Conservation (phyloP, 2,113 vertebrate genomes). For the Lepisosteus osseus region DNA sequence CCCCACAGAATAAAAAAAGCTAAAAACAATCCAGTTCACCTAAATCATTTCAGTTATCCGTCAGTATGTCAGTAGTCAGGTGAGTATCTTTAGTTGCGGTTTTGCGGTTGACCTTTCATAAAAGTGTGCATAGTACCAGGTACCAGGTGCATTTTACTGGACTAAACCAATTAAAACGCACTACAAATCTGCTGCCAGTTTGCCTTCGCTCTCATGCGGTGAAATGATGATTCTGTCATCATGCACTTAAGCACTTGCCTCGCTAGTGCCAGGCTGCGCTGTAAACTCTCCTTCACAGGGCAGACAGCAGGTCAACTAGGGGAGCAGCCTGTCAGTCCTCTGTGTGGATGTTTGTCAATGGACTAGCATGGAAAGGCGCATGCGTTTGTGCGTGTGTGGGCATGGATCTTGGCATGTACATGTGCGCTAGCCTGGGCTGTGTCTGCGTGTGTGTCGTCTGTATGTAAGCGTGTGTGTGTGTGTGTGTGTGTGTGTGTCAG, state of each 20-base stretch:
- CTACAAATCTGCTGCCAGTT: no score
- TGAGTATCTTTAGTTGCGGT: no score
- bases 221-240: no score
- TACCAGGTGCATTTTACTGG: no score
- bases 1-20: conserved; percentile 24
- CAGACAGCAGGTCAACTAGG: conserved; percentile 48
- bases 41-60: conserved; percentile 23
- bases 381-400: conserved; percentile 20
- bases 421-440: neutral
- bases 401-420: neutral
- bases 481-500: conserved; percentile 21
- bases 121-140: no score
- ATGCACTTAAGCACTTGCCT: no score
- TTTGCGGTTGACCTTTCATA: no score
- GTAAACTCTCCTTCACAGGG: conserved; percentile 26
- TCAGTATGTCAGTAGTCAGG: no score
- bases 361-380: conserved; percentile 39
- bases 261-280: conserved; percentile 30
- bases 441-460: neutral
- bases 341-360: conserved; percentile 26
- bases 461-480: neutral
- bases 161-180: no score
- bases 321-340: conserved; percentile 72
- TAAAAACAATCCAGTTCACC: conserved; percentile 34
- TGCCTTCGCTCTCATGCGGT: no score